phyloP scores from a whole-genome alignment of 53 echinoderm and acorn worm species.

The Pentamera pediparva region DNA sequence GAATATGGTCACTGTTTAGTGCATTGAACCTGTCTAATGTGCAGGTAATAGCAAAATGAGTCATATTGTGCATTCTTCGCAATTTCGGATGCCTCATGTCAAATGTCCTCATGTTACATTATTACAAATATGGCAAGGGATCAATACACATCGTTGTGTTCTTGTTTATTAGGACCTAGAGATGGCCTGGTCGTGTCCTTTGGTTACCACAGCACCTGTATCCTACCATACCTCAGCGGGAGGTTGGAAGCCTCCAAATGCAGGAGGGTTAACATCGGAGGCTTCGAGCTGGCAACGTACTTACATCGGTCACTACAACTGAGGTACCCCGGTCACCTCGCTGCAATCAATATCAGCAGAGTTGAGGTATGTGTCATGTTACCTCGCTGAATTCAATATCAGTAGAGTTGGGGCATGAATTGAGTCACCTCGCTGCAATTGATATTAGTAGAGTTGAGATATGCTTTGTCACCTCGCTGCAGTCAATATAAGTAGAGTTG shows the following conservation, averaged over 20 bases:
- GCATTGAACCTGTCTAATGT: no score
- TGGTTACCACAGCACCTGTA: slow-evolving; percentile 80
- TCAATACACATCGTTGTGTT: no score
- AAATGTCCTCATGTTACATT: no score
- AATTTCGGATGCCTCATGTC: no score
- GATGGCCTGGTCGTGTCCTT: slow-evolving; percentile 77
- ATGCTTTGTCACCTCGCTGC: neutral
- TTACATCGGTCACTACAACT: slow-evolving; percentile 71
- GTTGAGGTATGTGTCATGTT: slow-evolving; percentile 57
- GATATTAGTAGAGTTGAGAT: neutral
- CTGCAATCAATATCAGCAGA: slow-evolving; percentile 78
- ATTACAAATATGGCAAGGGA: no score
- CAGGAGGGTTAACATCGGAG: slow-evolving; percentile 73
- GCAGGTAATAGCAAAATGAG: neutral
- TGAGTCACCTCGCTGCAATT: neutral
- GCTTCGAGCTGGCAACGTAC: slow-evolving; percentile 55
- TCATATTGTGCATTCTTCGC: neutral
- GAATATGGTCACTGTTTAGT: no score
- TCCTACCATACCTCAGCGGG: slow-evolving; percentile 71
- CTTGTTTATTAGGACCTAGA: no score
- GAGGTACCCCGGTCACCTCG: slow-evolving; percentile 85
- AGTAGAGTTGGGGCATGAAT: neutral
- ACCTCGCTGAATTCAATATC: neutral
- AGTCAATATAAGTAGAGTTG: no score
- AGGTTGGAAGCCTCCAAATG: slow-evolving; percentile 59